These are phyloP conservation scores for Camptogramma bilineatum DNA, from an alignment of 2,888 invertebrate genomes.

Conservation along the genomic window DNA sequence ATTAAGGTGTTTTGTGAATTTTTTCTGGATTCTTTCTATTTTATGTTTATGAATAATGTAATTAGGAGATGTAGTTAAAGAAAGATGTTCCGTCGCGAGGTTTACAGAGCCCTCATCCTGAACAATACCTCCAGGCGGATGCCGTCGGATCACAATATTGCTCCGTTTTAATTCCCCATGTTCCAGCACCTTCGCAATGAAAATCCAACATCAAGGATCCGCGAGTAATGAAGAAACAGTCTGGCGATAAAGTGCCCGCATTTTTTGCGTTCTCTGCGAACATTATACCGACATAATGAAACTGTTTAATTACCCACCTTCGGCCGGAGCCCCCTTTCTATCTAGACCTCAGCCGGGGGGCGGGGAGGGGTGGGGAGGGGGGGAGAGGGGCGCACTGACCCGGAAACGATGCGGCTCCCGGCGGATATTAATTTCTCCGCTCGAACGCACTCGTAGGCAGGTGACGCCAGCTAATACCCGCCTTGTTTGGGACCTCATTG, in stretches of 20 bases:
- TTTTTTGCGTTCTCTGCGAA: conserved; percentile 49
- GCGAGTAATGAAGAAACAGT: conserved; percentile 40
- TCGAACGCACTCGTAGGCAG: conserved; percentile 60
- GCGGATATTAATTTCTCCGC: conserved; percentile 73
- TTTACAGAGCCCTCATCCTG: no score
- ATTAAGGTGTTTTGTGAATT: no score
- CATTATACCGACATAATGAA: conserved; percentile 59
- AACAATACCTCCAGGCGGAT: neutral
- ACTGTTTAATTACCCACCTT: conserved; percentile 67
- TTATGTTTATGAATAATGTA: no score
- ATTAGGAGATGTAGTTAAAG: no score
- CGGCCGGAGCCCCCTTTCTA: conserved; percentile 36
- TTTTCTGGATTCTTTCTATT: no score
- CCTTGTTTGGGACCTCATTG: conserved; percentile 25
- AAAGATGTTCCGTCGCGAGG: no score
- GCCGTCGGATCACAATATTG: conserved; percentile 10
- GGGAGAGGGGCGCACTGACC: conserved; percentile 58
- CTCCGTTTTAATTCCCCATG: conserved; percentile 29
- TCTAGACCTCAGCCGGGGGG: conserved; percentile 16
- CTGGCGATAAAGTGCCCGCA: conserved; percentile 38
- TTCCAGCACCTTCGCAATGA: conserved; percentile 31
- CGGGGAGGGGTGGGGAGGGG: conserved; percentile 11
- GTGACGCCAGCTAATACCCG: conserved; percentile 41
- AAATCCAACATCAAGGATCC: conserved; percentile 26
- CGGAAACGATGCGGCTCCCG: conserved; percentile 67